Evolutionary conservation across 2,888 invertebrate species (phyloP).

Genomic region (Carpatolechia fugitivella): DNA sequence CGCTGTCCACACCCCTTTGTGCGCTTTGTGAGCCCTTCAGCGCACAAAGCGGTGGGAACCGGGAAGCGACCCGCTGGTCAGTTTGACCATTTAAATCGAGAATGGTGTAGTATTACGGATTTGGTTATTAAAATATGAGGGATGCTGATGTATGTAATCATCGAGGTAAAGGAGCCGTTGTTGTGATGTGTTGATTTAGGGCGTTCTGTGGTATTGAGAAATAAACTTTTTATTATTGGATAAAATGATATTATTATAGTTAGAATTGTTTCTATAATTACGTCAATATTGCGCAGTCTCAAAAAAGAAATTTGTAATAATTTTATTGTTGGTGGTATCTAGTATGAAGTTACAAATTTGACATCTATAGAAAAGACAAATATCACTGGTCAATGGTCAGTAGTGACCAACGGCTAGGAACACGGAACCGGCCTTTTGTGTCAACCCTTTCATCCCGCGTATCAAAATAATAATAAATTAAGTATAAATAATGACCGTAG

Average conservation of each 20-base stretch:
- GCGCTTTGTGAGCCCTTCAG: constrained; percentile 66
- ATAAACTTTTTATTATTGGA: too few relatives aligned
- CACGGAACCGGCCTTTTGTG: constrained; percentile 63
- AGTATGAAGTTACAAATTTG: too few relatives aligned
- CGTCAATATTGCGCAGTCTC: too few relatives aligned
- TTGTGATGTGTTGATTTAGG: neutral
- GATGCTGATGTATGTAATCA: neutral
- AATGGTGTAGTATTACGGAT: constrained; percentile 41
- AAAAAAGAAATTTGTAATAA: too few relatives aligned
- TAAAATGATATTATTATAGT: too few relatives aligned
- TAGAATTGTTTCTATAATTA: too few relatives aligned
- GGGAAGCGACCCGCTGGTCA: constrained; percentile 59
- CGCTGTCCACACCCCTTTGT: constrained; percentile 77
- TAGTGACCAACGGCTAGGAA: constrained; percentile 60
- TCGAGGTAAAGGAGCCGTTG: neutral
- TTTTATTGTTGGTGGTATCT: too few relatives aligned
- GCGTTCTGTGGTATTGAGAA: too few relatives aligned
- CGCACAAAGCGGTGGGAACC: constrained; percentile 68
- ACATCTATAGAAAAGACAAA: constrained; percentile 10
- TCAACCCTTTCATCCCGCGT: constrained; percentile 70
- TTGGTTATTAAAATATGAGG: constrained; percentile 12
- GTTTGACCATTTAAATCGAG: constrained; percentile 57
- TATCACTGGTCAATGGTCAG: constrained; percentile 36
- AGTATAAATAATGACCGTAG: constrained; percentile 67
- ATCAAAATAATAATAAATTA: constrained; percentile 79